Percentiles rank a stretch among this genome's conserved stretches.
phyloP scores from a whole-genome alignment of 2,797 vertebrate species.

The Coluber constrictor region DNA sequence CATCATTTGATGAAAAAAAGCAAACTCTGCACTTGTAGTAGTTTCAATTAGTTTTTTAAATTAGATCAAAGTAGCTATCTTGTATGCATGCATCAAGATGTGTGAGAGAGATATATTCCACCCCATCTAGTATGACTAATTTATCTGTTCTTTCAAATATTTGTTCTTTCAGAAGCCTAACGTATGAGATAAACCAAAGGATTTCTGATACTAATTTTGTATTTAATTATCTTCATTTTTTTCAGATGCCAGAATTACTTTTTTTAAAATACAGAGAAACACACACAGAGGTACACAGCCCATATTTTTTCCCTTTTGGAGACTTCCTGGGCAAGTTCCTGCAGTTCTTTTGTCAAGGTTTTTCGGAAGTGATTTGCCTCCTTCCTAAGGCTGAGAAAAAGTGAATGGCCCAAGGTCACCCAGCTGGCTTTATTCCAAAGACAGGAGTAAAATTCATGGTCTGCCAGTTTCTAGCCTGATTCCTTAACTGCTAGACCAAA shows the following conservation, averaged over 20 bases:
- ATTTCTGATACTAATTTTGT: neutral
- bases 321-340: neutral
- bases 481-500: neutral
- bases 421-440: neutral
- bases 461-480: neutral
- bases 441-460: neutral
- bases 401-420: neutral
- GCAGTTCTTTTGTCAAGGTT: neutral
- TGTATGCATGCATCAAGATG: neutral
- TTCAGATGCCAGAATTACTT: neutral
- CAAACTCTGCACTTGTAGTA: neutral
- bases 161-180: neutral
- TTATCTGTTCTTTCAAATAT: neutral
- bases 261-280: neutral
- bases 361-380: neutral
- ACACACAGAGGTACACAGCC: neutral
- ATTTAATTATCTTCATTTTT: neutral
- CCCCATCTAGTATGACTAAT: neutral
- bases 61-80: neutral
- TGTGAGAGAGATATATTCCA: neutral
- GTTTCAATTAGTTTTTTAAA: neutral
- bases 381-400: neutral
- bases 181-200: neutral
- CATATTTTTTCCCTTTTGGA: neutral
- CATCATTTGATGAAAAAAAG: constrained; percentile 16